These are phyloP conservation scores for Apis cerana DNA, from an alignment of 1,140 invertebrate genomes.

Conservation along the genomic window DNA sequence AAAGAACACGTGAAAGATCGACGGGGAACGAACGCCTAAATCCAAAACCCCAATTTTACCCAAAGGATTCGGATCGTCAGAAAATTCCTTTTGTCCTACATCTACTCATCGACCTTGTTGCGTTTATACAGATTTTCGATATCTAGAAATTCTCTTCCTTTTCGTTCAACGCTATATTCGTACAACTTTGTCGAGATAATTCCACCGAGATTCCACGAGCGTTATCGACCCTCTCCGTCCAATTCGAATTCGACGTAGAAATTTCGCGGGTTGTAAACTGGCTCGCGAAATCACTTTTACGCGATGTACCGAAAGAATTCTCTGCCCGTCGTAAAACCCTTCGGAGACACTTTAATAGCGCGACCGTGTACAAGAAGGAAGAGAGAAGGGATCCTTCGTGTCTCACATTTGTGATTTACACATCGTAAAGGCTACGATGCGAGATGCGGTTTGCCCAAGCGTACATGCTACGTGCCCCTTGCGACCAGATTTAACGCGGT, in stretches of 20 bases:
- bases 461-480: background rate
- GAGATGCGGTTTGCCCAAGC: conserved; percentile 9
- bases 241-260: background rate
- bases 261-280: background rate
- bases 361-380: conserved; percentile 8
- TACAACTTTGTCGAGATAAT: too few species aligned
- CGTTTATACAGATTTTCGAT: too few species aligned
- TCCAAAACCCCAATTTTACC: too few species aligned
- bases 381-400: conserved; percentile 40
- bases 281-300: conserved; percentile 26
- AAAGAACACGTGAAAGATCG: too few species aligned
- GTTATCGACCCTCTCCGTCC: background rate
- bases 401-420: conserved; percentile 69
- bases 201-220: background rate
- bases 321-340: conserved; percentile 48
- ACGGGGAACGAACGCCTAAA: background rate
- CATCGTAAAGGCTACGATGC: conserved; percentile 64
- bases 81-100: too few species aligned
- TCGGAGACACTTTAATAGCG: conserved; percentile 58
- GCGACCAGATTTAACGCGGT: conserved; percentile 37
- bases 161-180: too few species aligned
- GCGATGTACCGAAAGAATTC: conserved; percentile 39
- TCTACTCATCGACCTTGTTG: too few species aligned
- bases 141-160: too few species aligned
- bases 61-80: too few species aligned